Percentiles rank a stretch among this genome's conserved stretches.
Conservation (phyloP, 2,113 vertebrate genomes). For the Pitta sordida region DNA sequence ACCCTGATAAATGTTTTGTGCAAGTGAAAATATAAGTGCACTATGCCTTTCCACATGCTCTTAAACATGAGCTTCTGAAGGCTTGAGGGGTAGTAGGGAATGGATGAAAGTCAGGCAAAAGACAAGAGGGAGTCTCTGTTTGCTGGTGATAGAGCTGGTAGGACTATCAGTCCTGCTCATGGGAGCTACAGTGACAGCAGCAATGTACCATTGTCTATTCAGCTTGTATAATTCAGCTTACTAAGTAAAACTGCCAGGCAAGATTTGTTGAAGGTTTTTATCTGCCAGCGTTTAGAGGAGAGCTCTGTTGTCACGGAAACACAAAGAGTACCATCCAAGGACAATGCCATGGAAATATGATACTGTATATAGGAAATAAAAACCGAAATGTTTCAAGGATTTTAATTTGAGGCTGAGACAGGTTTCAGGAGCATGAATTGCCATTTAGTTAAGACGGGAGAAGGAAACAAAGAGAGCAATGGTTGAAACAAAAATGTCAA, state of each 20-base stretch:
- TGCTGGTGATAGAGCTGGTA: background rate
- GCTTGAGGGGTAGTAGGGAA: background rate
- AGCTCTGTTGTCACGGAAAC: background rate
- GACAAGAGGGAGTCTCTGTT: accelerated
- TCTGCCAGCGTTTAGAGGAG: background rate
- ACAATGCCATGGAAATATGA: background rate
- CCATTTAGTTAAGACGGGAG: background rate
- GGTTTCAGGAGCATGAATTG: background rate
- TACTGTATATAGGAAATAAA: background rate
- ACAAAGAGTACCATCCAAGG: constrained; percentile 52
- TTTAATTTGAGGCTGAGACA: background rate
- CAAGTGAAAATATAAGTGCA: background rate
- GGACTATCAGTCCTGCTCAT: background rate
- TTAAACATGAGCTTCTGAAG: background rate
- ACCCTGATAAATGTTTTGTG: background rate
- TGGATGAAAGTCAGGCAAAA: background rate
- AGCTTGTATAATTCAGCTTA: constrained; percentile 16
- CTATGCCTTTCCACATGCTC: accelerated
- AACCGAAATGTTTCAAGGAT: background rate
- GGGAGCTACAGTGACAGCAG: background rate
- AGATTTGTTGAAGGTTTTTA: background rate
- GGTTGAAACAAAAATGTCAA: background rate
- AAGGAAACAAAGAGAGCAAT: background rate
- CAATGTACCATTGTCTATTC: background rate
- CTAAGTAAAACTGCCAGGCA: constrained; percentile 30